Base-by-base conservation (phyloP, 2,113 vertebrate species). In the Crocuta crocuta region DNA sequence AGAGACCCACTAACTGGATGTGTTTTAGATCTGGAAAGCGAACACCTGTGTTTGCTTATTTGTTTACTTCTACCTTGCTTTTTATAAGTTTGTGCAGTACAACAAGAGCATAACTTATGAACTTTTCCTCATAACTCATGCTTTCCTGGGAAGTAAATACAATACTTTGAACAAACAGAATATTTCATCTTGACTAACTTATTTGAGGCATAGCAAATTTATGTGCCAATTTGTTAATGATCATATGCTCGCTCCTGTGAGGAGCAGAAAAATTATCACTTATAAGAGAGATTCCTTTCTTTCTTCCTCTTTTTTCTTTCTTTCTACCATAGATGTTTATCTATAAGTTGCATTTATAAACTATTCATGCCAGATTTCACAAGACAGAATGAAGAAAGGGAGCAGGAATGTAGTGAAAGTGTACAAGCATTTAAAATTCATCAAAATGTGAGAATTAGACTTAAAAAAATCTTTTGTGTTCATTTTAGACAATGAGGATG, bases 121-220 rank as follows among this genome's bases (percentile, higher is more conserved):
- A 17, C 58, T 82, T 63, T 53, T 86, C 43, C n/a, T 78, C 3
- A 19, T 53, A 91, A 74, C 1, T 83, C 74, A 73, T 10, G 6
- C 83, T 94, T 79, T 55, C 6, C 45, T 91, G 23, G 50, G 58
- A 93, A 93, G 39, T 48, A 79, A 86, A 82, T 48, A 81, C 13
- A 81, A 68, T 50, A 79, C 15, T 6, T 50, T 86, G 7, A 91
- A 58, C 2, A 93, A 76, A 83, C 26, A 58, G 28, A 88, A 43
- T 87, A 93, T 74, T 91, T 95, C n/a, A 84, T 53, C 26, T 10
- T 89, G 35, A 86, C 24, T 90, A 88, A 84, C 2, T 53, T 92
- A 66, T 76, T 85, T 84, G 50, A 23, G 11, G 13, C 23, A 81
- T 31, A 66, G 89, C 3, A 65, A 92, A 83, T 84, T 68, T 73